Evolutionary conservation across 2,113 vertebrate species (phyloP).

Genomic region (Sapayoa aenigma): DNA sequence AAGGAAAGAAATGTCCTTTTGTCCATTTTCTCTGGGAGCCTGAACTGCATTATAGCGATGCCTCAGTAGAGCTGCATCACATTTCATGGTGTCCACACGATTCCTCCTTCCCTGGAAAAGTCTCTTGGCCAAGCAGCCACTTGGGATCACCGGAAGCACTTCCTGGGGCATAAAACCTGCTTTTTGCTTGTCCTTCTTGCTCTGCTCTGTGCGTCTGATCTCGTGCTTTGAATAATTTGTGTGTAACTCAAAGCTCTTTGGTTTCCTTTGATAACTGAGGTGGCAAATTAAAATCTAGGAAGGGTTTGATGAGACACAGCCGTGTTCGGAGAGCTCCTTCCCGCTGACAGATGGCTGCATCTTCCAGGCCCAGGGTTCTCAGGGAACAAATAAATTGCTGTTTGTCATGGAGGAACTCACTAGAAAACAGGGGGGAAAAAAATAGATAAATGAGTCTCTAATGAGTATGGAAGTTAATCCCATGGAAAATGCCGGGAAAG

Average conservation of each 20-base stretch:
- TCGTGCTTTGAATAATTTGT: neutral
- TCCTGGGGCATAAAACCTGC: neutral
- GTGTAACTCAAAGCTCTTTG: neutral
- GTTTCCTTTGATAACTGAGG: neutral
- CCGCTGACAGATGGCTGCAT: conserved; percentile 38
- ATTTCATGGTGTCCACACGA: accelerated
- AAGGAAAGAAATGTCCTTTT: neutral
- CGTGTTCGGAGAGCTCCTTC: neutral
- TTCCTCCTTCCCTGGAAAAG: neutral
- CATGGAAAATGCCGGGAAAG: neutral
- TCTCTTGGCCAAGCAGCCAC: neutral
- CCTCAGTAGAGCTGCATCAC: neutral
- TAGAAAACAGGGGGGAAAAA: neutral
- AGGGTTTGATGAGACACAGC: neutral
- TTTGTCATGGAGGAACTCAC: neutral
- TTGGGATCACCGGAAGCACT: accelerated
- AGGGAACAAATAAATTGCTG: conserved; percentile 18
- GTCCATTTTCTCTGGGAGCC: neutral
- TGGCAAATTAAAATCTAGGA: neutral
- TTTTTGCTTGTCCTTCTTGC: neutral
- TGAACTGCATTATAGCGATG: neutral
- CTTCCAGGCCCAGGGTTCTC: neutral
- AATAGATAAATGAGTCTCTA: neutral
- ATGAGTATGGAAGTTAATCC: neutral
- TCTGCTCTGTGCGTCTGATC: neutral